Percentiles rank a stretch among this genome's conserved stretches.
Conservation (phyloP, 37 sponge, comb jelly and placozoan genomes). For the Chondrosia reniformis region DNA sequence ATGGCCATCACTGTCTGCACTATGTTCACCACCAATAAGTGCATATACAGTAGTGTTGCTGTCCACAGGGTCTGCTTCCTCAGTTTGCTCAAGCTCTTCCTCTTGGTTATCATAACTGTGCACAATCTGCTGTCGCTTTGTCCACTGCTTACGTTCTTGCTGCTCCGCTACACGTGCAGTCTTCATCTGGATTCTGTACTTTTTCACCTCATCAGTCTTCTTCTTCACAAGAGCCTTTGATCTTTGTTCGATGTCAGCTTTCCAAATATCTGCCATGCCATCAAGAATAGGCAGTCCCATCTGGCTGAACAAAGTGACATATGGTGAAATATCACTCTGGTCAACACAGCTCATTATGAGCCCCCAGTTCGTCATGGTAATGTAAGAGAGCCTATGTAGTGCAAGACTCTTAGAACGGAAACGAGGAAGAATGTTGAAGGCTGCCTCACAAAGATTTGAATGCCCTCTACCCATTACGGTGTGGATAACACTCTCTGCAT, state of each 20-base stretch:
- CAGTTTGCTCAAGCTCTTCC: not conserved
- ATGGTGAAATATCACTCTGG: not conserved
- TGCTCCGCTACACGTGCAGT: not conserved
- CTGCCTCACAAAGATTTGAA: slow-evolving; percentile 21
- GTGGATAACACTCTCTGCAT: slow-evolving; percentile 4
- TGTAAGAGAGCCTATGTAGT: slow-evolving; percentile 5
- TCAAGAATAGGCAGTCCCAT: slow-evolving; percentile 15
- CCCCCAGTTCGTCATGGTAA: not conserved
- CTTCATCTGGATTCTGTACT: not conserved
- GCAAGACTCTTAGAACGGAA: slow-evolving; percentile 5
- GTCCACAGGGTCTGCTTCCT: not conserved
- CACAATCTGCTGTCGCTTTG: not conserved
- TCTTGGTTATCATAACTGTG: slow-evolving; percentile 2
- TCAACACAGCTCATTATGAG: not conserved
- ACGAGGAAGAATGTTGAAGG: slow-evolving; percentile 15
- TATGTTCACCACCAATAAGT: not conserved
- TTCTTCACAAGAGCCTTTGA: not conserved
- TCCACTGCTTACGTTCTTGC: slow-evolving; percentile 9
- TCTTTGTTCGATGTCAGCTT: not conserved
- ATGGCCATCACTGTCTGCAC: not conserved
- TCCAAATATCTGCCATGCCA: not conserved
- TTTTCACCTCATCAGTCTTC: not conserved
- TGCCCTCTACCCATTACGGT: slow-evolving; percentile 15
- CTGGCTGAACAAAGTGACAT: not conserved
- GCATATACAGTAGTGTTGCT: not conserved